Percentiles rank a stretch among this genome's conserved stretches.
Evolutionary conservation across 1,140 invertebrate species (phyloP).

Genomic region (Periplaneta americana): DNA sequence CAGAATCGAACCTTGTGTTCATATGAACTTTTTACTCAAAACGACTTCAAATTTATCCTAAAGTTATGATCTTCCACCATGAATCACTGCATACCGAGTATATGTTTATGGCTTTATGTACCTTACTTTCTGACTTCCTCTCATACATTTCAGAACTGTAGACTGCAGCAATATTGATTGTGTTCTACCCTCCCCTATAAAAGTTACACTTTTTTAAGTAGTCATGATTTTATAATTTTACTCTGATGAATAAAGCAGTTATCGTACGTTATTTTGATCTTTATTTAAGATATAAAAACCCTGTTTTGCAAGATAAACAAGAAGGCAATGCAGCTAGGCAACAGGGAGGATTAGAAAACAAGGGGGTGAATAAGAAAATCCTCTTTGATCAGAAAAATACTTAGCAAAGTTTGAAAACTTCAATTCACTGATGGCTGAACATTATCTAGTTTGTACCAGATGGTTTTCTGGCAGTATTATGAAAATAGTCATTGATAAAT

Average conservation of each 20-base stretch:
- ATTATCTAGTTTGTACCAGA: conserved; percentile 1
- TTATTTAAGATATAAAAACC: neutral
- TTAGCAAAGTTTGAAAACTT: neutral
- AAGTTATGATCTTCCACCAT: too few relatives aligned
- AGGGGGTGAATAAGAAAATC: neutral
- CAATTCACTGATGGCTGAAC: neutral
- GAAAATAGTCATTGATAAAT: conserved; percentile 11
- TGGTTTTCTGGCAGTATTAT: neutral
- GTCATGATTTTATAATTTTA: neutral
- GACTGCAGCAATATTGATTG: neutral
- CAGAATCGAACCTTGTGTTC: too few relatives aligned
- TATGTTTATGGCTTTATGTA: too few relatives aligned
- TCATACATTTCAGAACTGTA: too few relatives aligned
- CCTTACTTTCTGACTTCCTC: too few relatives aligned
- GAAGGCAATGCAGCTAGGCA: neutral
- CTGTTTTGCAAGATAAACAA: neutral
- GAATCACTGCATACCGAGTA: too few relatives aligned
- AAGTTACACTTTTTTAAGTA: neutral
- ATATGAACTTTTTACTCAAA: too few relatives aligned
- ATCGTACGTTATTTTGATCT: neutral
- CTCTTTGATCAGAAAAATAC: conserved; percentile 1
- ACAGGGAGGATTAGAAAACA: neutral
- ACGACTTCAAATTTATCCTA: too few relatives aligned
- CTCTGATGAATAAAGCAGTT: neutral
- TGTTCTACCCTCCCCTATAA: neutral